phyloP scores from a whole-genome alignment of 2,113 vertebrate species.

The Spea multiplicata region DNA sequence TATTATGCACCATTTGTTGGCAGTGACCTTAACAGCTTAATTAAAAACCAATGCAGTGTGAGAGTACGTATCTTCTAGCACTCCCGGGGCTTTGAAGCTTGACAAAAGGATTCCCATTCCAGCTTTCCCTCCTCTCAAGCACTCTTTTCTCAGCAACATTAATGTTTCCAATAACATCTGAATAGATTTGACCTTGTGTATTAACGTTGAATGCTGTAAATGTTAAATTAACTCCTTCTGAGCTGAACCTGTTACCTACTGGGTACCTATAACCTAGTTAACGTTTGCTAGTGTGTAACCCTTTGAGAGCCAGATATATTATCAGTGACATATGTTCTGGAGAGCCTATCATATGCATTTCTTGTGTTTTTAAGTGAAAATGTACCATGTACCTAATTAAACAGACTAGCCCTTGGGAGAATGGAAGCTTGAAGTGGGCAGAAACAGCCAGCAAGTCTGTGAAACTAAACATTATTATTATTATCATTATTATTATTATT shows the following conservation, averaged over 20 bases:
- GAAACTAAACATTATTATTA: too few species aligned
- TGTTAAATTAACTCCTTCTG: not conserved
- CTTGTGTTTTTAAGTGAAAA: too few species aligned
- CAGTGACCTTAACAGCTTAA: conserved; percentile 66
- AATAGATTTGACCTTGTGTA: conserved; percentile 67
- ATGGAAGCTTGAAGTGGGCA: too few species aligned
- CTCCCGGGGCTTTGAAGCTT: conserved; percentile 59
- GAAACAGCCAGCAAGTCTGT: too few species aligned
- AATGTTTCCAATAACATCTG: conserved; percentile 65
- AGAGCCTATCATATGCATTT: too few species aligned
- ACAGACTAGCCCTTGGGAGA: too few species aligned
- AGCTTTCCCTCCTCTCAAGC: conserved; percentile 48
- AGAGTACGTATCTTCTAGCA: conserved; percentile 51
- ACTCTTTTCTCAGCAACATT: conserved; percentile 64
- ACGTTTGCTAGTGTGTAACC: too few species aligned
- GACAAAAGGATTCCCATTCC: conserved; percentile 58
- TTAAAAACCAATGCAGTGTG: conserved; percentile 70
- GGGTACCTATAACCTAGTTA: too few species aligned
- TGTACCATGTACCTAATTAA: too few species aligned
- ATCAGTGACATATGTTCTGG: too few species aligned
- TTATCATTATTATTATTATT: too few species aligned
- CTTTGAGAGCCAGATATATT: too few species aligned
- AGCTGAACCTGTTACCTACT: not conserved
- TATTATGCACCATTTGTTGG: conserved; percentile 59
- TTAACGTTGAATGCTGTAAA: conserved; percentile 4